Base-by-base conservation (phyloP, 2,113 vertebrate species). In the Micromys minutus region DNA sequence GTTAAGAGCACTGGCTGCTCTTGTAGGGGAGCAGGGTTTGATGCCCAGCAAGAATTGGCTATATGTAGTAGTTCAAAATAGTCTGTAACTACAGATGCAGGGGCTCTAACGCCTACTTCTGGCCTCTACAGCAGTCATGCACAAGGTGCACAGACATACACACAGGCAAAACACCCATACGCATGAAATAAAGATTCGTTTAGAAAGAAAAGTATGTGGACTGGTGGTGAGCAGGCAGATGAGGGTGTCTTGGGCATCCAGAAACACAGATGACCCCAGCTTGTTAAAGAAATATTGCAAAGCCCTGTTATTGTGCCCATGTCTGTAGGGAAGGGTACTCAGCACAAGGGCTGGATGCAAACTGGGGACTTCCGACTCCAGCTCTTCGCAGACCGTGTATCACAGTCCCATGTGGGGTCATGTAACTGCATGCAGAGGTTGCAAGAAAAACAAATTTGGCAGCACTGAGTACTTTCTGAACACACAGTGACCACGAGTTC, bases 311-410 rank as follows among this genome's bases (percentile, higher is more conserved):
- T 89, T 69, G 12, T 47, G 36, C 45, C 39, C 13, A 11, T 24
- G n/a, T 77, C 15, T 34, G 21, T 2, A 8, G 88, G 79, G 79
- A 77, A 61, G 45, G 86, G 17, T 11, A 69, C 12, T 2, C 57
- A 4, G 7, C 22, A 0, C 76, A 3, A 3, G 12, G 63, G 39
- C 31, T 0, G 7, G 12, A 21, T 55, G 52, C 5, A 10, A 52
- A 7, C 16, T 17, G 59, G 63, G 5, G 4, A n/a, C 59, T 79
- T 39, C 0, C 17, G 3, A 69, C 52, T 9, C 57, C 24, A 19
- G 16, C 67, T 87, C 67, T 57, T 57, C 86, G 42, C 47, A 57
- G 55, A 87, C 36, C 21, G 67, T 87, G 36, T 69, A 47, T 87
- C 67, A 52, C 52, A 17, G 52, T 29, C 50, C 24, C 4, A 29